phyloP scores from a whole-genome alignment of 2,888 invertebrate species.

The Oligia latruncula region DNA sequence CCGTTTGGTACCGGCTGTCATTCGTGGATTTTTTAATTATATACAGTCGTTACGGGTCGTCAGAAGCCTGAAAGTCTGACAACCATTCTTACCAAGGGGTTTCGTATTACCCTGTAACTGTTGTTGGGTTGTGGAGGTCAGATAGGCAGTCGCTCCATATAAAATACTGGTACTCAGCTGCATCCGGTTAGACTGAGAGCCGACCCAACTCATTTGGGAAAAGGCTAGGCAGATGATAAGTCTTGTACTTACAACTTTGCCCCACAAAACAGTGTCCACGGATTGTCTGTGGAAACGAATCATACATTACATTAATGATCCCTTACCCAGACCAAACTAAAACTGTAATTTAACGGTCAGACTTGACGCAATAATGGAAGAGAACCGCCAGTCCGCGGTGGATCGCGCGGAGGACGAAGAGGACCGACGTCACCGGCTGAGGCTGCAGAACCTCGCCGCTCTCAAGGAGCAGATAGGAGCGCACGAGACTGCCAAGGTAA shows the following conservation, averaged over 20 bases:
- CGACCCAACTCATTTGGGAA: no score
- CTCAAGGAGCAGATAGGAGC: slow-evolving; percentile 87
- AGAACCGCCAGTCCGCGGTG: slow-evolving; percentile 90
- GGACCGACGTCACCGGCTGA: slow-evolving; percentile 81
- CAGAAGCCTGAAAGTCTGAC: no score
- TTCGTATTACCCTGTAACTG: no score
- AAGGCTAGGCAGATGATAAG: no score
- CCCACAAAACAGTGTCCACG: neutral
- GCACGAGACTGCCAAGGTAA: slow-evolving; percentile 84
- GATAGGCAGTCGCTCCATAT: neutral
- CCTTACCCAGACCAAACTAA: neutral
- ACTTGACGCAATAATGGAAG: slow-evolving; percentile 93
- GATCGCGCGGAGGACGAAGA: slow-evolving; percentile 88
- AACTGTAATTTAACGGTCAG: slow-evolving; percentile 67
- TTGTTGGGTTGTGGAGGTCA: neutral
- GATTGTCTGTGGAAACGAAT: neutral
- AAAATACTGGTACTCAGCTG: neutral
- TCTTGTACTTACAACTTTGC: neutral
- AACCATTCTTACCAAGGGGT: no score
- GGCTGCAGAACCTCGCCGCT: slow-evolving; percentile 85
- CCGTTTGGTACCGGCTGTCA: no score
- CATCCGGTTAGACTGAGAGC: neutral
- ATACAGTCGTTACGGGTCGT: no score
- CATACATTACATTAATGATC: neutral
- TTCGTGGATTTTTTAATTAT: no score